Base-by-base conservation (phyloP, 1,140 invertebrate species). In the Scaptomyza montana region DNA sequence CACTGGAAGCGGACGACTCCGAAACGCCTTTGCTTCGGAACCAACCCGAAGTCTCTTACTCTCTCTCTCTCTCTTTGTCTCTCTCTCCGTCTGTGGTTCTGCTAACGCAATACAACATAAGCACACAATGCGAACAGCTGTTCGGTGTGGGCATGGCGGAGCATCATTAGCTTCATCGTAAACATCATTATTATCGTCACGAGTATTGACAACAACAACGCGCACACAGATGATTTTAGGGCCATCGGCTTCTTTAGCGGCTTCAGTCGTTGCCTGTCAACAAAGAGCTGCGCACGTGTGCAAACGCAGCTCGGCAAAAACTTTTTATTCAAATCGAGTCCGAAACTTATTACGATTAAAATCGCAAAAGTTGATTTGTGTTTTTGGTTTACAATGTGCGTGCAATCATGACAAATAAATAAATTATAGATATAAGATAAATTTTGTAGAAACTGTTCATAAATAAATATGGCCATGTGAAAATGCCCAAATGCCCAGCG, bases 211-310 rank as follows among this genome's bases (percentile, higher is more conserved):
- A 64, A 39, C 50, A 65, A 41, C 63, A 51, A 0, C 70, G 45
- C 30, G 54, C 43, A 51, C 43, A 50, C 16, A 67, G 64, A 65
- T 78, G 84, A 87, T 87, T 72, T 87, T 87, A 77, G 68, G 53
- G 76, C 68, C 84, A 70, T 46, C 66, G 63, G 72, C 66, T 87
- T 89, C 84, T 59, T 87, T 69, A 68, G 80, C 84, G 73, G 84
- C 84, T 84, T 87, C 73, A 87, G 84, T 87, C 84, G 84, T 87
- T 87, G 79, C 76, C 84, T 69, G 74, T 87, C 84, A 89, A 87
- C 84, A 87, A 84, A 89, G 59, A 76, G 66, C 43, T 70, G 54
- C 79, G 69, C 76, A 89, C 79, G 79, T 87, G 73, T 71, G 54
- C 65, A 53, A 47, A 60, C 54, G 8, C 41, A 30, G 47, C 61